Conservation (phyloP, 2,888 invertebrate species). For the Aleiodes testaceus region DNA sequence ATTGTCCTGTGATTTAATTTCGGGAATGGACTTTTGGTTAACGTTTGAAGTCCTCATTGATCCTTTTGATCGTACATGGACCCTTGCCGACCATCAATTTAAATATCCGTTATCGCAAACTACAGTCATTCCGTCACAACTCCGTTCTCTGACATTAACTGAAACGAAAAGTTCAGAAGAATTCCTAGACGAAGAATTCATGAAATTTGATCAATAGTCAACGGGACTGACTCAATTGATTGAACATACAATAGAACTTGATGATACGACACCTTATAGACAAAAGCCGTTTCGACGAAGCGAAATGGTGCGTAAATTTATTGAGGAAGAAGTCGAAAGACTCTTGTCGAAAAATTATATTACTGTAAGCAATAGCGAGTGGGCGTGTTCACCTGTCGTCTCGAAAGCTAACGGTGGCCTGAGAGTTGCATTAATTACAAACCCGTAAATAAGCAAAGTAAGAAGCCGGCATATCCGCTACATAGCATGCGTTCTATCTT, state of each 20-base stretch:
- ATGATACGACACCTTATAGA: slow-evolving; percentile 41
- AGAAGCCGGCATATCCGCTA: not conserved
- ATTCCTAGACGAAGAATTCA: slow-evolving; percentile 43
- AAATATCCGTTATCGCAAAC: not conserved
- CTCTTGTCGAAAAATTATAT: slow-evolving; percentile 39
- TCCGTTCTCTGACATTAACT: not conserved
- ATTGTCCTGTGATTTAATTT: too few species aligned
- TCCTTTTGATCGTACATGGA: not conserved
- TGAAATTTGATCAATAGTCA: slow-evolving; percentile 37
- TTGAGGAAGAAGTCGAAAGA: slow-evolving; percentile 41
- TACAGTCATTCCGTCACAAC: not conserved
- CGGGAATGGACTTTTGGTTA: not conserved
- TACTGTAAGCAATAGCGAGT: slow-evolving; percentile 45
- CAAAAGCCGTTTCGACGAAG: slow-evolving; percentile 44
- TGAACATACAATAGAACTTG: slow-evolving; percentile 44
- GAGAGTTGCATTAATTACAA: not conserved
- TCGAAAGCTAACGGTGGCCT: slow-evolving; percentile 37
- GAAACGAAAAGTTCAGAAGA: not conserved
- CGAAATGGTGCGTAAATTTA: slow-evolving; percentile 41
- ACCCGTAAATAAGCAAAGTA: not conserved
- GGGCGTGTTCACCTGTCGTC: slow-evolving; percentile 45
- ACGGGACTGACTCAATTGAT: slow-evolving; percentile 43
- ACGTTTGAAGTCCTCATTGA: not conserved
- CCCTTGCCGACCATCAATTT: not conserved
- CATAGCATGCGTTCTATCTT: slow-evolving; percentile 13